phyloP scores from a whole-genome alignment of 2,888 invertebrate genomes.

The Leucophenga montana region DNA sequence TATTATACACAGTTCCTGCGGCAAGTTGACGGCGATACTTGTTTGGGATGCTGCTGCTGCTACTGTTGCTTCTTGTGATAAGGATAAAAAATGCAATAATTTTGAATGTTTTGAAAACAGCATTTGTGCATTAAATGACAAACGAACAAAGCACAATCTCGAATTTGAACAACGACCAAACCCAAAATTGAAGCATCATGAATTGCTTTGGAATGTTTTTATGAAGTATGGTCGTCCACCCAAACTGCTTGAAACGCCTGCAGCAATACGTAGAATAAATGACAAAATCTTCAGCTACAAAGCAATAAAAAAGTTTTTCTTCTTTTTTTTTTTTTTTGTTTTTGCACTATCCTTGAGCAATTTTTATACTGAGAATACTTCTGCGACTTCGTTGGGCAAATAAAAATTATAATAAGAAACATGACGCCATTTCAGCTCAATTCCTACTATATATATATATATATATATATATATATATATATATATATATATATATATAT shows the following conservation, averaged over 20 bases:
- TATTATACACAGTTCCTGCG: neutral
- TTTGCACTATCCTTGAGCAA: neutral
- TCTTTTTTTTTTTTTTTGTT: neutral
- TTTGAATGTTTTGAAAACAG: slow-evolving; percentile 7
- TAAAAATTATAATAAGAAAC: neutral
- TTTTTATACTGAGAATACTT: too few species aligned
- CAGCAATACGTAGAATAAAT: neutral
- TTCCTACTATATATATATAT: too few species aligned
- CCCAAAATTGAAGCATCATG: neutral
- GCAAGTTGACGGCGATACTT: neutral
- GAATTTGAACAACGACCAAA: neutral
- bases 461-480: neutral
- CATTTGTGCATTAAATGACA: slow-evolving; percentile 22
- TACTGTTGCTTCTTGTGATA: neutral
- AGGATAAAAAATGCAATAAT: slow-evolving; percentile 11
- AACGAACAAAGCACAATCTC: too few species aligned
- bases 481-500: neutral
- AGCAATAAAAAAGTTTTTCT: slow-evolving; percentile 19
- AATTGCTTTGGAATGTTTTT: neutral
- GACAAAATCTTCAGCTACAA: neutral
- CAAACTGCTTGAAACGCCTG: neutral
- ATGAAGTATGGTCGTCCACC: neutral
- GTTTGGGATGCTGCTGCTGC: neutral
- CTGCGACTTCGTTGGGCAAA: neutral
- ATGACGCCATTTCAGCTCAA: too few species aligned